Base-by-base conservation (phyloP, 2,797 vertebrate genomes). In the Triplophysa yarkandensis region DNA sequence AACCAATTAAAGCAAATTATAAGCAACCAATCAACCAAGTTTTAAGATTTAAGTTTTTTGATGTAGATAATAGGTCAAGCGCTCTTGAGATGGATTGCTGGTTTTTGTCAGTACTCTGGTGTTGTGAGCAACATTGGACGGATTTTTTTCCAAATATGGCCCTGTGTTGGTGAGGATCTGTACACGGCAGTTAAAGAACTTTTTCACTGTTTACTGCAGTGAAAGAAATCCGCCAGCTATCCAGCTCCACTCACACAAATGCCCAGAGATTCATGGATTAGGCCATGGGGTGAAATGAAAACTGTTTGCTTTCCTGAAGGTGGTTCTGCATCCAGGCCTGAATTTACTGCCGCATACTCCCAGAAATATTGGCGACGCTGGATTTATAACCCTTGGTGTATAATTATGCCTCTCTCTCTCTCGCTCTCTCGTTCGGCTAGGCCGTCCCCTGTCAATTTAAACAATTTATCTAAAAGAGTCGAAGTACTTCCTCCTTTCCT, bases 401-500 rank as follows among this genome's bases (percentile, higher is more conserved):
- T 91, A 90, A 91, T 91, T 91, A 88, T 55, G 80, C 82, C 19
- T 34, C 21, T 52, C 46, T 50, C 54, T 43, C 27, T 61, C 41
- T 32, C 23, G 27, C 13, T 57, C n/a, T 69, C 67, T 57, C 19
- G 27, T n/a, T 27, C 44, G 41, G 23, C 66, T 19, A 80, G 87
- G 84, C 81, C 81, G 83, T 78, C 68, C 84, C 75, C 71, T 84
- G 78, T 89, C 71, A 16, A 88, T 87, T 85, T 81, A 74, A 82
- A 88, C 88, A 86, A 89, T 91, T 90, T 89, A 89, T 92, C 91
- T 92, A 90, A 89, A 88, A 86, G 74, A 36, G 81, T 81, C 82
- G 79, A 76, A 89, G 89, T 88, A 88, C 90, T 91, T 85, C 84
- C 80, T 81, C 81, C 61, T 83, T 89, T 87, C 85, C 86, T 87